Conservation (phyloP, 2,797 vertebrate genomes). For the Brachyalestes nurse region DNA sequence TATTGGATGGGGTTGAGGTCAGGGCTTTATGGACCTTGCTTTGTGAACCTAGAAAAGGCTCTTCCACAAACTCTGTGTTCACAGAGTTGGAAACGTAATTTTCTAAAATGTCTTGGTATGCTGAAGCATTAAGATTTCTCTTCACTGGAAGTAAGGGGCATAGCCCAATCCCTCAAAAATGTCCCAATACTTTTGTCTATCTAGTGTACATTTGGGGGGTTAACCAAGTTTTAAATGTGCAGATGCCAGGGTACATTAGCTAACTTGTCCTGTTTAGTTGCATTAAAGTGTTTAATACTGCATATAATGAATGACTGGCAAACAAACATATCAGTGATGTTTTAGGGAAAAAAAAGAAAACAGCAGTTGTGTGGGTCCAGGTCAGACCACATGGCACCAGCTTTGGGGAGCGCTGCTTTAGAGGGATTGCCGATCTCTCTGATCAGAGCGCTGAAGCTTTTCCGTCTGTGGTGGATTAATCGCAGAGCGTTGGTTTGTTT, state of each 20-base stretch:
- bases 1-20: too few species aligned
- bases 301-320: not conserved
- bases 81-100: too few species aligned
- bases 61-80: too few species aligned
- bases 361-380: slow-evolving; percentile 6
- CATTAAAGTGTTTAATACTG: not conserved
- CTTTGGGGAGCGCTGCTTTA: not conserved
- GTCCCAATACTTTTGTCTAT: too few species aligned
- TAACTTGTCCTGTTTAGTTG: not conserved
- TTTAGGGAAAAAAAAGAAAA: not conserved
- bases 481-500: slow-evolving; percentile 53
- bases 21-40: too few species aligned
- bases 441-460: slow-evolving; percentile 40
- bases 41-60: too few species aligned
- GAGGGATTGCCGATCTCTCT: slow-evolving; percentile 29
- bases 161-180: too few species aligned
- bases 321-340: not conserved
- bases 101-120: too few species aligned
- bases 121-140: too few species aligned
- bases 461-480: slow-evolving; percentile 57
- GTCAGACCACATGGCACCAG: slow-evolving; percentile 15
- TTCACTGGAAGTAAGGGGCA: too few species aligned
- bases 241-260: not conserved
- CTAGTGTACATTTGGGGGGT: too few species aligned
- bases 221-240: too few species aligned